Base-by-base conservation (phyloP, 2,113 vertebrate species). In the Gila orcuttii region DNA sequence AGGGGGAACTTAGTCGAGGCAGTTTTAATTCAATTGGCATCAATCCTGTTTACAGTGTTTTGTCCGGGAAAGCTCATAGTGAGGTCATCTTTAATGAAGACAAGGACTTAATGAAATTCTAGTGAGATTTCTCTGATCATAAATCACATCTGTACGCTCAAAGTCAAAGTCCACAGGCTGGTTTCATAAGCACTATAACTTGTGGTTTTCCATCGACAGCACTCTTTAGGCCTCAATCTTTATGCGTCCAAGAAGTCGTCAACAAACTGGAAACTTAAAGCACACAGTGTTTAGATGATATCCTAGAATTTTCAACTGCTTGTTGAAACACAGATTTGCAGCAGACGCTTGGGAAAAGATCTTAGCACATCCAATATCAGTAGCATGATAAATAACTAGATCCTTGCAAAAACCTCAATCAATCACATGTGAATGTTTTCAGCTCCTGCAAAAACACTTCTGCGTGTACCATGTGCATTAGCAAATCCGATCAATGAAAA, bases 1-100 rank as follows among this genome's bases (percentile, higher is more conserved):
- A 75, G 33, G 50, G 69, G 55, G 62, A 55, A 82, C n/a, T 50
- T 82, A 28, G 28, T 23, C 7, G 0, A 76, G 42, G 19, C 76
- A 33, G 19, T 69, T 85, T 85, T 64, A 76, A 50, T 82, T 82
- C 8, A 80, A 39, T 33, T 86, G 55, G 85, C 59, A 73, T 60
- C 68, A 47, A 36, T 75, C 57, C 39, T 64, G 71, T 81, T 81
- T 82, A 36, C 55, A 21, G n/a, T 28, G 59, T 36, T 86, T 10
- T 55, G 57, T 82, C n/a, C 60, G 2, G 23, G 33, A 75, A 8
- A 23, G 42, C 59, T 82, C 45, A 75, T 68, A 55, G 57, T 25
- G 31, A 76, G 59, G 69, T 39, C 60, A 82, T 76, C 28, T 75
- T 75, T 64, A 86, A 80, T 11, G 3, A 79, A 73, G 13, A 73